Evolutionary conservation across 2,888 invertebrate species (phyloP).

Genomic region (Drosophila melanosoma): DNA sequence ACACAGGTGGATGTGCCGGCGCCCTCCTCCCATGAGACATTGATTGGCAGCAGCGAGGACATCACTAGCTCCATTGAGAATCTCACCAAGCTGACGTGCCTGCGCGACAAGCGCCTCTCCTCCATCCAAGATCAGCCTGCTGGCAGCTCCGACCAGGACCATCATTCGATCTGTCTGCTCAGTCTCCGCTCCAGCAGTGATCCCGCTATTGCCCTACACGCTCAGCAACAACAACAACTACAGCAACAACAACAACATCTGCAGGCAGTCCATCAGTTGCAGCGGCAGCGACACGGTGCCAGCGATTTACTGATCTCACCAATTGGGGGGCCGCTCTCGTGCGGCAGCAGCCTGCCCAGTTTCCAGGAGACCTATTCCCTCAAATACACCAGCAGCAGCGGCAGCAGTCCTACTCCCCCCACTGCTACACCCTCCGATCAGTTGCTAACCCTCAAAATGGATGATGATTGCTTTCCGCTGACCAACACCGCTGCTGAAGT

Average conservation of each 20-base stretch:
- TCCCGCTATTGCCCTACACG: constrained; percentile 84
- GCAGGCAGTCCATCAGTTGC: constrained; percentile 43
- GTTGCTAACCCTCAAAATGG: constrained; percentile 91
- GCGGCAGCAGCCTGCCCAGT: constrained; percentile 90
- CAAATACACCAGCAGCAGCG: constrained; percentile 87
- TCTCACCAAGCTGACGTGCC: constrained; percentile 81
- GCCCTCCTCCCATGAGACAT: constrained; percentile 56
- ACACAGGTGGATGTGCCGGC: constrained; percentile 64
- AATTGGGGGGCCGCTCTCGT: constrained; percentile 78
- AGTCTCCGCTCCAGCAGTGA: constrained; percentile 84
- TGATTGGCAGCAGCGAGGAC: constrained; percentile 79
- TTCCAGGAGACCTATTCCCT: constrained; percentile 95
- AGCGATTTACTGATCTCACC: constrained; percentile 73
- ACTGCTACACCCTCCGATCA: constrained; percentile 67
- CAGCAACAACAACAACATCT: constrained; percentile 71
- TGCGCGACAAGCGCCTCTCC: constrained; percentile 82
- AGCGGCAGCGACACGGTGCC: constrained; percentile 48
- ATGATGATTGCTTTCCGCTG: constrained; percentile 92
- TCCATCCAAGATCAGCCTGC: constrained; percentile 82
- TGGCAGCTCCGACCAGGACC: constrained; percentile 64
- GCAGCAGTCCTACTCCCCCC: constrained; percentile 63
- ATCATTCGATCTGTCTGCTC: constrained; percentile 79
- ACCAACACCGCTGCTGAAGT: constrained; percentile 80
- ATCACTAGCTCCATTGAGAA: constrained; percentile 81
- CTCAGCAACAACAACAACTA: constrained; percentile 73